Evolutionary conservation across 2,113 vertebrate species (phyloP), one percentile per base, ranked within the genome.

Genomic region (Tricholaema leucomelas): DNA sequence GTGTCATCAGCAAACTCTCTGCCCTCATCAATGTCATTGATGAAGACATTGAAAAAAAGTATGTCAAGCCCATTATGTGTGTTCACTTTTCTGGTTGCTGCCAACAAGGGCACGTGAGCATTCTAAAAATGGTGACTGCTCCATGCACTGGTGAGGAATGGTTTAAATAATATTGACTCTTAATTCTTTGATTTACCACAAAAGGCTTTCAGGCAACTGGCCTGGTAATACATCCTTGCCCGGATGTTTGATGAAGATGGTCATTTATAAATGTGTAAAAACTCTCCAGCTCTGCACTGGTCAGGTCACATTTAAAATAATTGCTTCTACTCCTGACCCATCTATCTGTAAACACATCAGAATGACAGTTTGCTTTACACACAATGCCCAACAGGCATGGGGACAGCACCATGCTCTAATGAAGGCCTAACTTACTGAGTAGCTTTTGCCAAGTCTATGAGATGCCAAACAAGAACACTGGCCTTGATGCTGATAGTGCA

Each of bases 281-380:
- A 75, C 61, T 91, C 73, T 78, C 63, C 33, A 93, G 85, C 74
- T 87, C 59, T 0, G 0, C 63, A 81, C 54, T 90, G 86, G 77
- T 95, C 92, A 85, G 78, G 85, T 92, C 82, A 72, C 71, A 90
- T 70, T 70, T 85, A 56, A 93, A 93, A 87, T 76, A 93, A 94
- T 63, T 88, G 63, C 55, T 93, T 82, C 83, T 88, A 44, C 46
- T 95, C 44, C 77, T 81, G 77, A 67, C 28, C 73, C 59, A 70
- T 81, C 73, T 79, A 52, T 79, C 80, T 90, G 90, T 76, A 90
- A 94, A 76, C 81, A 70, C 55, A 87, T 74, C 40, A 58, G 50
- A 63, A 36, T 87, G 85, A 85, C 85, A 86, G 74, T 50, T 87
- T 61, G 28, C 74, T 93, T 75, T 70, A 36, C 59, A 46, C 2